Percentiles rank a stretch among this genome's conserved stretches.
These are phyloP conservation scores for Paradisaea rubra DNA, from an alignment of 2,113 vertebrate species.

Conservation along the genomic window DNA sequence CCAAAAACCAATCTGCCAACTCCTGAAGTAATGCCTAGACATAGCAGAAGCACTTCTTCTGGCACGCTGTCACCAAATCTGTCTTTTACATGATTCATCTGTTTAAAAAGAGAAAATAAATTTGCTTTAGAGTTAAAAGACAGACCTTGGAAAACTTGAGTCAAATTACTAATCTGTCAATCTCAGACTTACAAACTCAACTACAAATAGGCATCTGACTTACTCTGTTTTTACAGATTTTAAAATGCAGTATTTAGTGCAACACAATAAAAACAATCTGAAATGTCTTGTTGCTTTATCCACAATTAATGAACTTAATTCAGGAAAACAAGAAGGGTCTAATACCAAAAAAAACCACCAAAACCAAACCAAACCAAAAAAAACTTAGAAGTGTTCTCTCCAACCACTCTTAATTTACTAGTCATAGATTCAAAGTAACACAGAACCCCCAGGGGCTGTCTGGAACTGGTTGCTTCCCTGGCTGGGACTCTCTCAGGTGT, in stretches of 20 bases:
- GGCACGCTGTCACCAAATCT: conserved; percentile 70
- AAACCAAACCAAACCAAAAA: no score
- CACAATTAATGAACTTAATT: background rate
- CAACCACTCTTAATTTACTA: background rate
- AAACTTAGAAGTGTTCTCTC: background rate
- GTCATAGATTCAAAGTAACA: background rate
- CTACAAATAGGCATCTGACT: background rate
- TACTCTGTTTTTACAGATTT: background rate
- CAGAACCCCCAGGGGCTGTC: background rate
- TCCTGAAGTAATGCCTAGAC: conserved; percentile 89
- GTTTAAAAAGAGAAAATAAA: conserved; percentile 17
- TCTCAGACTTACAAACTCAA: background rate
- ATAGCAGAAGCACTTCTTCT: conserved; percentile 87
- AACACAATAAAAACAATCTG: background rate
- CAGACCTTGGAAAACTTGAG: background rate
- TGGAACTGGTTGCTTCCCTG: background rate
- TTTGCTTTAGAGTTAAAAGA: background rate
- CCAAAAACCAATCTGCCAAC: conserved; percentile 90
- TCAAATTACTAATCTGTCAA: background rate
- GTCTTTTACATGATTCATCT: conserved; percentile 92
- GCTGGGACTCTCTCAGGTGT: background rate
- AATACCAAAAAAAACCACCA: background rate
- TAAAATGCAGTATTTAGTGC: background rate
- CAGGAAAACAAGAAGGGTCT: background rate
- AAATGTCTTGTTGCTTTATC: background rate